Base-by-base conservation (phyloP, 1,140 invertebrate genomes). In the Arion vulgaris region DNA sequence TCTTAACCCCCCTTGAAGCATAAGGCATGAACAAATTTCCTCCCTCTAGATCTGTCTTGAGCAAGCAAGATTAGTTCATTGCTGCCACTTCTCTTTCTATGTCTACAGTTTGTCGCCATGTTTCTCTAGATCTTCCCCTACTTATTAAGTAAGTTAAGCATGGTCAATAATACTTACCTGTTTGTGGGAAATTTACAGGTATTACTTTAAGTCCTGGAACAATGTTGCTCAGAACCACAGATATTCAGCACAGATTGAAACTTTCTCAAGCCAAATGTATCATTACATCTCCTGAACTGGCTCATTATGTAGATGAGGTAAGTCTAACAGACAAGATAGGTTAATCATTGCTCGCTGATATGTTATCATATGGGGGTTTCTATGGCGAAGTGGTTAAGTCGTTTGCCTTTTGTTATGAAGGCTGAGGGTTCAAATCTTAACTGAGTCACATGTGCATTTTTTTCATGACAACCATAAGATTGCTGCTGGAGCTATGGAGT, bases 201-300 rank as follows among this genome's bases (percentile, higher is more conserved):
- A 77, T 89, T 13, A 86, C 89, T 17, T 36, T 89, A 26, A 88
- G 89, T 82, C 86, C 91, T 17, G 91, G 91, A 0, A 92, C 91
- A 15, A 88, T 84, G 0, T 81, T 91, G 49, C 83, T 92, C 38
- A 85, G 88, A 75, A 38, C 87, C 36, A 72, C 73, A 66, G 85
- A 86, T 32, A 80, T 85, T 51, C 34, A 69, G 11, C 72, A 80
- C n/a, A 39, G 84, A 32, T 76, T 85, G 23, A 53, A 41, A 51
- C 17, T 73, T 28, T 85, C 84, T 28, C 17, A 66, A 39, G 84
- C 84, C 28, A 82, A 80, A 57, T 82, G 80, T 38, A 82, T 85
- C 57, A 83, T 85, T 17, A 81, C 80, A 72, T 34, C n/a, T 15
- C 69, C 80, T 57, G 80, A 81, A 26, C 68, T 81, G 38, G 32